phyloP scores from a whole-genome alignment of 2,888 invertebrate genomes.

The Eristalis pertinax region DNA sequence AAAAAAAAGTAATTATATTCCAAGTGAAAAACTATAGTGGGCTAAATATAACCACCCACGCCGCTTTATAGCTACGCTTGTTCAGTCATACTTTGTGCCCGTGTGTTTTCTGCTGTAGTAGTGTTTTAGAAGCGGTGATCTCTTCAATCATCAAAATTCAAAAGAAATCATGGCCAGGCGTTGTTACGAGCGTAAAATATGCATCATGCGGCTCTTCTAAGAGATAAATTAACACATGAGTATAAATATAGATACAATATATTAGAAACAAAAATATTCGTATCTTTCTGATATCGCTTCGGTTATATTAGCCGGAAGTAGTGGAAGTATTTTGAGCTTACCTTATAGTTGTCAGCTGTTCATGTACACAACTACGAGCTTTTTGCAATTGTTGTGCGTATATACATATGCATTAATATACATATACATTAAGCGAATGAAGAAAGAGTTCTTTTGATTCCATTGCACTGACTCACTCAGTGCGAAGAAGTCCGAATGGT shows the following conservation, averaged over 20 bases:
- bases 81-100: conserved; percentile 42
- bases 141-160: conserved; percentile 57
- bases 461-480: conserved; percentile 56
- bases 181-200: conserved; percentile 27
- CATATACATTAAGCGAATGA: background rate
- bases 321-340: conserved; percentile 7
- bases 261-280: background rate
- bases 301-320: conserved; percentile 12
- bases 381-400: background rate
- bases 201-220: background rate
- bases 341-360: conserved; percentile 43
- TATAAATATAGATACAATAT: background rate
- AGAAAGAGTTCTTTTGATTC: conserved; percentile 40
- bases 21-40: conserved; percentile 63
- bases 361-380: background rate
- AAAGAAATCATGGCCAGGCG: conserved; percentile 56
- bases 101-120: conserved; percentile 22
- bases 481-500: conserved; percentile 47
- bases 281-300: background rate
- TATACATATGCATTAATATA: background rate
- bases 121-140: conserved; percentile 45
- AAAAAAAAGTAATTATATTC: conserved; percentile 52
- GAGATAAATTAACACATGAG: background rate
- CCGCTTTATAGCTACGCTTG: conserved; percentile 39
- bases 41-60: conserved; percentile 71